Conservation (phyloP, 2,888 invertebrate genomes). For the Caenorhabditis sp. region DNA sequence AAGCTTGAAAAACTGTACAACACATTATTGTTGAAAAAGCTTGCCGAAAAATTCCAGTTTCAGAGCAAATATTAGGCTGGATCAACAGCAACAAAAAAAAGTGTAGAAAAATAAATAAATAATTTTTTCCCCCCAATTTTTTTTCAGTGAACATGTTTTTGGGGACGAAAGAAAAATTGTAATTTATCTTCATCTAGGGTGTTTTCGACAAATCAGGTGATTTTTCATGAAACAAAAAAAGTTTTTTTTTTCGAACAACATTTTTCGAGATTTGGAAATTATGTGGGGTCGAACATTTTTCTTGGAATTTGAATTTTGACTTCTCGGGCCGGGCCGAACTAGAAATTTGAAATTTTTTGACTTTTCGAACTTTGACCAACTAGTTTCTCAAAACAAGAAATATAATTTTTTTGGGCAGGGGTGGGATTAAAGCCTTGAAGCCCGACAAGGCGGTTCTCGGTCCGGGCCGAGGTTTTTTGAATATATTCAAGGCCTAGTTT, state of each 20-base stretch:
- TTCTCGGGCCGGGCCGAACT: too few species aligned
- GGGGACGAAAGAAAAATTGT: not conserved
- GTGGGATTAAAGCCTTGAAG: too few species aligned
- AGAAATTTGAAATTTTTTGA: too few species aligned
- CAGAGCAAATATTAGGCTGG: not conserved
- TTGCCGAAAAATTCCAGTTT: not conserved
- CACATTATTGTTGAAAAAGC: not conserved
- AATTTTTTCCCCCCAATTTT: not conserved
- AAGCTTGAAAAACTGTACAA: too few species aligned
- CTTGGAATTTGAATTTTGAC: too few species aligned
- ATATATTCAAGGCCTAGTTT: too few species aligned
- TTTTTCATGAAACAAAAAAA: not conserved
- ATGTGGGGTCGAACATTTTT: too few species aligned
- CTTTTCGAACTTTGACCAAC: too few species aligned
- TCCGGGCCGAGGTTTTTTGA: too few species aligned
- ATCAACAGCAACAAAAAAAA: not conserved
- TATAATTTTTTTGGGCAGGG: too few species aligned
- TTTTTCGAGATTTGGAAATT: not conserved
- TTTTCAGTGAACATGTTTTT: not conserved
- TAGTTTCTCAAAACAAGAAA: too few species aligned
- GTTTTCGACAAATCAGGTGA: not conserved
- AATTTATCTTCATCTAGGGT: constrained; percentile 1
- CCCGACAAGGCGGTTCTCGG: too few species aligned
- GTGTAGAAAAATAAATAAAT: not conserved
- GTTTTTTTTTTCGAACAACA: not conserved